phyloP scores from a whole-genome alignment of 2,113 vertebrate species.

The Saimiri boliviensis region DNA sequence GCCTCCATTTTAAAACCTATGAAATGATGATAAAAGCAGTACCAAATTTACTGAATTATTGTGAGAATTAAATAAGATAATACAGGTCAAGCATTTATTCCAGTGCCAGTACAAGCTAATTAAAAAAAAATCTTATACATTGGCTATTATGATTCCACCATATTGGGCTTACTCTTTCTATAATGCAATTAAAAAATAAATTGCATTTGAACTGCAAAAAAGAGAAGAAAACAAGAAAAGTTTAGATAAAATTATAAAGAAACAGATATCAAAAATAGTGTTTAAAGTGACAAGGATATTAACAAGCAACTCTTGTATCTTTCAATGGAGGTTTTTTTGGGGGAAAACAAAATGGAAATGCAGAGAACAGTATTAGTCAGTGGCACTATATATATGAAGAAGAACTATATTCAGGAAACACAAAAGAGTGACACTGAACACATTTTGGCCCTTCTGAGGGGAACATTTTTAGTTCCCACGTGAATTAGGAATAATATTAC shows the following conservation, averaged over 20 bases:
- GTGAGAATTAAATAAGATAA: neutral
- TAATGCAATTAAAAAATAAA: neutral
- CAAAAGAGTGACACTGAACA: neutral
- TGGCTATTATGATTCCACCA: neutral
- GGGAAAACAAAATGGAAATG: neutral
- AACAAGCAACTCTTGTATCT: neutral
- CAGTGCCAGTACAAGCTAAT: neutral
- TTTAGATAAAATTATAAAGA: neutral
- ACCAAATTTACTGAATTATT: neutral
- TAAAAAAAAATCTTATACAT: neutral
- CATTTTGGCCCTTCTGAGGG: neutral
- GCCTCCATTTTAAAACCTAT: neutral
- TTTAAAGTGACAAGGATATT: neutral
- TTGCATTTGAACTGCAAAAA: neutral
- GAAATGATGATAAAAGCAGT: neutral
- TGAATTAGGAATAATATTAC: neutral
- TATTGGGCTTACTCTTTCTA: neutral
- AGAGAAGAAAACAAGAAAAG: neutral
- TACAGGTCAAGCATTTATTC: neutral
- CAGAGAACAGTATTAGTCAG: neutral
- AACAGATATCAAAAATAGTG: neutral
- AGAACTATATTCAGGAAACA: neutral
- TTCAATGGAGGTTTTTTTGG: neutral
- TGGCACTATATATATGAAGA: neutral
- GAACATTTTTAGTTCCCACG: neutral